Evolutionary conservation across 92 coral and sea anemone genomes (phyloP), one percentile per base, ranked within the genome.

Genomic region (Paragorgia papillata): DNA sequence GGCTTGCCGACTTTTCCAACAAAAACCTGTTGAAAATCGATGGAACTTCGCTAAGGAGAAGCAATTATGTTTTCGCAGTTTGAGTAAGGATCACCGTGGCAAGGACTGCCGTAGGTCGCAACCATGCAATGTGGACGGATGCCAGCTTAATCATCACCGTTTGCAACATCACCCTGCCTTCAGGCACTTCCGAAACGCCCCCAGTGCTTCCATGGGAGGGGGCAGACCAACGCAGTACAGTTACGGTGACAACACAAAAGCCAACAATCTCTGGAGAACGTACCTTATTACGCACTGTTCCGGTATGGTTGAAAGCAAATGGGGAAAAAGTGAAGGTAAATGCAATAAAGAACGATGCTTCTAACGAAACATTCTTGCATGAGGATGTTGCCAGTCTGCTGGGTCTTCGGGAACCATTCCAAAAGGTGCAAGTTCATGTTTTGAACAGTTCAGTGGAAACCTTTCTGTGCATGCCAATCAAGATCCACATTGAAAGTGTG

Each of bases 41-140:
- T 81, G 89, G 89, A 31, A n/a, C 19, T 3, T 71, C 48, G 88
- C 86, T 0, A 85, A 88, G 57, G 84, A 84, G 51, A 80, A 79
- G 61, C 63, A 65, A 27, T 59, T 88, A 56, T 88, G 88, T 69
- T 88, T 80, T 37, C 88, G 84, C 1, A 84, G 88, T 64, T 50
- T 88, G 8, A 64, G 78, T 26, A 35, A 69, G 19, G 83, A 77
- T 54, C 92, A 84, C 49, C 74, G 41, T 48, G 86, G 88, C 4
- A 51, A 66, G 67, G 77, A 75, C 21, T 88, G 84, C 27, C 39
- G 29, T 9, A 14, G 88, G 30, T 53, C 85, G 13, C 57, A 57
- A 26, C 29, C 61, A 13, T 85, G 85, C 53, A 69, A 49, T 15
- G 39, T 80, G 15, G 25, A 49, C 17, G 79, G 85, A 46, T 81